Percentiles rank a stretch among this genome's conserved stretches.
Conservation (phyloP, 2,797 vertebrate genomes). For the Alexandromys oeconomus region DNA sequence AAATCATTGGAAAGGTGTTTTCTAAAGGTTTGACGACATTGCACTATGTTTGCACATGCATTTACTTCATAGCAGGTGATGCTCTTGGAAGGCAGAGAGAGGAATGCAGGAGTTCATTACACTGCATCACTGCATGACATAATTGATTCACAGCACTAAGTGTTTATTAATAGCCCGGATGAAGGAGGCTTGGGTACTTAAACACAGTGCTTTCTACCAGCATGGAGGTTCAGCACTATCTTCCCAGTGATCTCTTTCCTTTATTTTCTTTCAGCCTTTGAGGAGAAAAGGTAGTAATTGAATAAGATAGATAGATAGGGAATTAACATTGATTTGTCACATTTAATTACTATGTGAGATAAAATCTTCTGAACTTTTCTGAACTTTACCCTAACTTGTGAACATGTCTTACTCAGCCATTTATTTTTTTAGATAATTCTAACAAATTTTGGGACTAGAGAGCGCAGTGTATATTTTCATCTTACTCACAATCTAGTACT, state of each 20-base stretch:
- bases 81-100: conserved; percentile 54
- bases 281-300: conserved; percentile 1
- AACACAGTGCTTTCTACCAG: conserved; percentile 40
- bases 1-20: background rate
- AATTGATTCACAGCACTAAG: conserved; percentile 15
- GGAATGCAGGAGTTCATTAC: conserved; percentile 60
- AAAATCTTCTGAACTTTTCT: background rate
- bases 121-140: background rate
- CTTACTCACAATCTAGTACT: background rate
- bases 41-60: conserved; percentile 8
- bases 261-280: conserved; percentile 29
- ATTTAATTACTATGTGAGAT: background rate
- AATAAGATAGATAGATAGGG: background rate
- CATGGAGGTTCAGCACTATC: background rate
- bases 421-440: conserved; percentile 2
- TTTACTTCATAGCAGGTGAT: conserved; percentile 30
- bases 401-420: background rate
- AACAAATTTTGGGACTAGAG: background rate
- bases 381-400: background rate
- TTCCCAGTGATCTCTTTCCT: conserved; percentile 22
- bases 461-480: background rate
- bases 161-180: conserved; percentile 12
- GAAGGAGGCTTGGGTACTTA: conserved; percentile 34
- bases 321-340: background rate
- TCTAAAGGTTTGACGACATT: conserved; percentile 45